Base-by-base conservation (phyloP, 2,888 invertebrate species). In the Cynaeus angustus region DNA sequence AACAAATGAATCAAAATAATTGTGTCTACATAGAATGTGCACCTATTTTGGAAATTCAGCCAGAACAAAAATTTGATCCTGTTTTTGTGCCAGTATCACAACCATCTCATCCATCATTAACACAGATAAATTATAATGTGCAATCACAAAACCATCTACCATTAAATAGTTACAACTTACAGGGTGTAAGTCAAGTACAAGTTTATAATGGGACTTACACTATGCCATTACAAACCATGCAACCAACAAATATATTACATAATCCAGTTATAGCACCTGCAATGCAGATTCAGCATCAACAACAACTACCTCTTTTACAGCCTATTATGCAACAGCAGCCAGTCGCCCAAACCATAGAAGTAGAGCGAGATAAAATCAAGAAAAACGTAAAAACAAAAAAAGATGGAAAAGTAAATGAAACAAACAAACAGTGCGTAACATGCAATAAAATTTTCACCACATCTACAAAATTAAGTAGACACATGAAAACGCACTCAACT, bases 401-500 rank as follows among this genome's bases (percentile, higher is more conserved):
- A 67, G 77, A 77, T 48, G 33, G 37, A 9, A 76, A 75, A 71
- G 33, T 58, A 9, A 72, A 74, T 9, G 78, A 79, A 26, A 50
- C 73, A 21, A 79, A 77, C 41, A 85, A 83, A 74, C 83, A 83
- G 66, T 85, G 85, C 72, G 69, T 77, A 0, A 83, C 80, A 2
- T 85, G 85, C 74, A 83, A 80, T 64, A 85, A 85, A 78, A 71
- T 80, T 9, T 86, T 86, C 75, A 75, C 78, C 14, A 85, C 83
- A 6, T 74, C 81, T 10, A 81, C 84, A 1, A 85, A 85, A 75
- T 76, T 85, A 46, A 83, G 80, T 33, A 77, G 86, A 66, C 86
- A 86, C 75, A 82, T 85, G 82, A 86, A 86, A 75, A 85, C 82
- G 8, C 85, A 85, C 77, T 83, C 85, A 0, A 80, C 82, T 13